Percentiles rank a stretch among this genome's conserved stretches.
These are phyloP conservation scores for Dinomys branickii DNA, from an alignment of 2,113 vertebrate species.

Conservation along the genomic window DNA sequence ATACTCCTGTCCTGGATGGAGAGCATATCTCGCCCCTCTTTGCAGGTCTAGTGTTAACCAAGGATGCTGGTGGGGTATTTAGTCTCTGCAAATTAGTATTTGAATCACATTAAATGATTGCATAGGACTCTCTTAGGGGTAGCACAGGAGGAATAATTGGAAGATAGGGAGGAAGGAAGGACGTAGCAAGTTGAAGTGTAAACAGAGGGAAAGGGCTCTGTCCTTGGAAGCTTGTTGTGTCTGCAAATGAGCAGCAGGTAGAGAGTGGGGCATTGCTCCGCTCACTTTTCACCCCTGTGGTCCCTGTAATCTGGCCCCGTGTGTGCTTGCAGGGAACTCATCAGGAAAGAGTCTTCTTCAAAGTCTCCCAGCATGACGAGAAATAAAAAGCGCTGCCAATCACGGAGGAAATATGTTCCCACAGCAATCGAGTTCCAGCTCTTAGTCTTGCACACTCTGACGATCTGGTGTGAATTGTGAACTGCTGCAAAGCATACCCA, in stretches of 20 bases:
- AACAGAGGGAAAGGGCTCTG: background rate
- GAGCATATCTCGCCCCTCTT: background rate
- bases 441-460: background rate
- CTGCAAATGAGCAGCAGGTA: background rate
- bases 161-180: background rate
- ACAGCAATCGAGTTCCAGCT: background rate
- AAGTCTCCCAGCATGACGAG: background rate
- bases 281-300: background rate
- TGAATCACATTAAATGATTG: background rate
- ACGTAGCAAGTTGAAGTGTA: background rate
- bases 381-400: background rate
- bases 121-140: background rate
- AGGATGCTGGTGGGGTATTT: background rate
- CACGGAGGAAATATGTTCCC: background rate
- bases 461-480: background rate
- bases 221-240: background rate
- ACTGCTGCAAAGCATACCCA: slow-evolving; percentile 16
- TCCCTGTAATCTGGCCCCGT: background rate
- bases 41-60: background rate
- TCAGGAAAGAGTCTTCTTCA: background rate
- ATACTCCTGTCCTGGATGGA: background rate
- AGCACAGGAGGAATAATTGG: background rate
- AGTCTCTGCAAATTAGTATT: background rate
- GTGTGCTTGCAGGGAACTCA: background rate
- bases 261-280: background rate